Percentiles rank a stretch among this genome's conserved stretches.
These are phyloP conservation scores for Xenopus laevis DNA, from an alignment of 2,113 vertebrate species.

Conservation along the genomic window DNA sequence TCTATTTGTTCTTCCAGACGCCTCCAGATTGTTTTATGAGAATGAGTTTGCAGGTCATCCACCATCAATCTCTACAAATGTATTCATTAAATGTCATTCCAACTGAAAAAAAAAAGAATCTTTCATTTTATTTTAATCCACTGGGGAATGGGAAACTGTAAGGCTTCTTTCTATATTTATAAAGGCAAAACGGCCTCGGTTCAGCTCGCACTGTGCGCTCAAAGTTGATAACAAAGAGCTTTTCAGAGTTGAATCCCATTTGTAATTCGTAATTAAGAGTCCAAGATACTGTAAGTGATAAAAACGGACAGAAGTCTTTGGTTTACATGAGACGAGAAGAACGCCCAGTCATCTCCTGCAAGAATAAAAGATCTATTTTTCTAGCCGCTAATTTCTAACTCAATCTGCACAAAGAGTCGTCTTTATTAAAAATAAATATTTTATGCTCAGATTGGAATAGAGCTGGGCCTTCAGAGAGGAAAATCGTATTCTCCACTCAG, in stretches of 20 bases:
- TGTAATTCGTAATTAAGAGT: slow-evolving; percentile 31
- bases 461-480: background rate
- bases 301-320: slow-evolving; percentile 35
- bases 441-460: slow-evolving; percentile 20
- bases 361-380: slow-evolving; percentile 41
- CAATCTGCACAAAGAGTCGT: slow-evolving; percentile 28
- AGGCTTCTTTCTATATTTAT: slow-evolving; percentile 18
- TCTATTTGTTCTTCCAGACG: background rate
- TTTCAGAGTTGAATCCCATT: slow-evolving; percentile 41
- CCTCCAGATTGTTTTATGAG: slow-evolving; percentile 1
- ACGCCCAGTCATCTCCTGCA: slow-evolving; percentile 30
- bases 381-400: slow-evolving; percentile 39
- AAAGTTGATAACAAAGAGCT: slow-evolving; percentile 35
- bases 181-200: slow-evolving; percentile 6
- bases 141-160: background rate
- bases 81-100: slow-evolving; percentile 18
- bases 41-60: slow-evolving; percentile 3
- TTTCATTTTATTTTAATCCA: slow-evolving; percentile 14
- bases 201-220: slow-evolving; percentile 4
- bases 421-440: slow-evolving; percentile 40
- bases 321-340: slow-evolving; percentile 25
- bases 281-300: slow-evolving; percentile 38
- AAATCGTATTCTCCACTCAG: background rate
- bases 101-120: background rate
- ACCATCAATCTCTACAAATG: slow-evolving; percentile 25